Evolutionary conservation across 2,888 invertebrate species (phyloP), one percentile per base, ranked within the genome.

Genomic region (Athetis lepigone): DNA sequence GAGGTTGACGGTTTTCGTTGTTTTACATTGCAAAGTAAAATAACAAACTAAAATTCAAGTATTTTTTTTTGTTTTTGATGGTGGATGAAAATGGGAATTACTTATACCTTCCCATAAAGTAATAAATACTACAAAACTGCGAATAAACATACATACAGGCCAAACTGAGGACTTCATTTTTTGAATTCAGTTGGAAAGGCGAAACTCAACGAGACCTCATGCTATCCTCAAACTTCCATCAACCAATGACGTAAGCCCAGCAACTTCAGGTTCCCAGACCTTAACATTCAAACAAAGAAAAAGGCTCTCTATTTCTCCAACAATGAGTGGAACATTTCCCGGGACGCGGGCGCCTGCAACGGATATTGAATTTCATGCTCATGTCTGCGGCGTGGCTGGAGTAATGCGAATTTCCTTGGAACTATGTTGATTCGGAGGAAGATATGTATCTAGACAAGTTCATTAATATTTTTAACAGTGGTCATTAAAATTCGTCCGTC

Each of bases 281-380:
- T 9, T 68, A 13, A 8, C 18, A 13, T 25, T 37, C 18, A 69
- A 45, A 33, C 29, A 45, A 47, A 69, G 19, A 69, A 36, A 42
- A 23, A 23, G 11, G 16, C 16, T 61, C 23, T 49, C n/a, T 33
- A 46, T 62, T 51, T 29, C 36, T 46, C 18, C 9, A 36, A 67
- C 45, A 51, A 42, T 47, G 40, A 37, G 39, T 8, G 5, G 71
- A 27, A 40, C 46, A 54, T 54, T 47, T 42, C 16, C 45, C 33
- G 25, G 52, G 13, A 13, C 3, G 33, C 33, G 45, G 36, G 55
- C 42, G 36, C 9, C 50, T 56, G 36, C 59, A 61, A 2, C 63
- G 69, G 75, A 68, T 68, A 77, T 74, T 77, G 47, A 62, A 74
- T 74, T 58, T 77, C 46, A 51, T 72, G 46, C 45, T 36, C 46